Conservation (phyloP, 1,140 invertebrate species). For the Drosophila simulans region DNA sequence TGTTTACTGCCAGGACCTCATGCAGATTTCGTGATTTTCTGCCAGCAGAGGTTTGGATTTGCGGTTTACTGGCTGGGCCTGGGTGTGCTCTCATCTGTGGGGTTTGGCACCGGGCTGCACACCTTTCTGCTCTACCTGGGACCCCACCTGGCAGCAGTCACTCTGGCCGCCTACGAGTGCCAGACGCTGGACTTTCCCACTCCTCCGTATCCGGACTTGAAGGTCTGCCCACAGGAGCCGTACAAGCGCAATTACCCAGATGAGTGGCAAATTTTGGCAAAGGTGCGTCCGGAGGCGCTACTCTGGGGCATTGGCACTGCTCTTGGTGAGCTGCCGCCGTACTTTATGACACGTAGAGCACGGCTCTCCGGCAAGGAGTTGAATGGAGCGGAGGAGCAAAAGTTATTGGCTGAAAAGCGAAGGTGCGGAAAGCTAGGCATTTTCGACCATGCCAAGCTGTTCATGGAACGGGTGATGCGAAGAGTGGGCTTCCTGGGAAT, state of each 20-base stretch:
- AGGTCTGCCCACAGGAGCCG: conserved; percentile 90
- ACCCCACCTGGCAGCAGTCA: conserved; percentile 95
- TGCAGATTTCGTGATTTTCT: conserved; percentile 71
- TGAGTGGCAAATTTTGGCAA: conserved; percentile 96
- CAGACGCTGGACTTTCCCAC: conserved; percentile 96
- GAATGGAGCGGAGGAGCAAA: conserved; percentile 85
- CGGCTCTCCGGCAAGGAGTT: conserved; percentile 89
- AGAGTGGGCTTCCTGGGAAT: conserved; percentile 98
- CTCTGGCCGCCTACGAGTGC: conserved; percentile 99
- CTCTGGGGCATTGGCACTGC: conserved; percentile 99
- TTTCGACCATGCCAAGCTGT: conserved; percentile 90
- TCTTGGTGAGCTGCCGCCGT: conserved; percentile 96
- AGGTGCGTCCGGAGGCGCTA: conserved; percentile 96
- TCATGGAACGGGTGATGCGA: conserved; percentile 95
- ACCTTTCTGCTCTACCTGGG: conserved; percentile 99
- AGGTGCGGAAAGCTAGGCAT: conserved; percentile 86
- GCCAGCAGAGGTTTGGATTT: conserved; percentile 87
- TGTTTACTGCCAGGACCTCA: conserved; percentile 85
- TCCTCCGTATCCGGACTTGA: conserved; percentile 94
- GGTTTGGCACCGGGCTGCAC: conserved; percentile 98
- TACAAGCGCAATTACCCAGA: conserved; percentile 87
- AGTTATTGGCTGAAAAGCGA: conserved; percentile 87
- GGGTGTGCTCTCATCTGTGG: conserved; percentile 98
- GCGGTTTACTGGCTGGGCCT: conserved; percentile 97
- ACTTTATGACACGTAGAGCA: conserved; percentile 98